Evolutionary conservation across 2,797 vertebrate species (phyloP), one percentile per base, ranked within the genome.

Genomic region (Glossophaga mutica): DNA sequence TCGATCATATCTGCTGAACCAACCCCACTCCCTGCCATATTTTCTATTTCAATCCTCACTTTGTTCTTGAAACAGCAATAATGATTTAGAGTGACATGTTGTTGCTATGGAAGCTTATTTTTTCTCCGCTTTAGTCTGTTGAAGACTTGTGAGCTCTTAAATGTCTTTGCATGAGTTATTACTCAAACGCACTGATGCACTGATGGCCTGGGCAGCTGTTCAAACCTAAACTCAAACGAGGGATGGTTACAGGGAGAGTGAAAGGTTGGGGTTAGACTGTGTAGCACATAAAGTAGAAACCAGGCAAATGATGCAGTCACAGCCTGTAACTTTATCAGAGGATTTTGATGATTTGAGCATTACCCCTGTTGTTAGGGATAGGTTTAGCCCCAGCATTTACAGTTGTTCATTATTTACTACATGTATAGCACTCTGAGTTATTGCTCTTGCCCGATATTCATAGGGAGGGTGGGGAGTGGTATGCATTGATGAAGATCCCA

Each of bases 151-250:
- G 70, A 11, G 12, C 55, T 78, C 92, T 93, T 91, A 22, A 90
- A 81, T 39, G 85, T 84, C 90, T 87, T 73, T 74, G 39, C 37
- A 21, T 0, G 26, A 96, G 96, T 74, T 91, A 97, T 84, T 92
- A 83, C 96, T 93, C 74, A 55, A 10, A 15, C 0, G 32, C 42
- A 65, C 44, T 2, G 19, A 77, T 71, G 90, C 34, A 32, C 94
- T 84, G 74, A 89, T 42, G 94, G 4, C 7, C 94, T 78, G 78
- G 96, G 96, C 74, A 95, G 96, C 95, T 98, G 94, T 97, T 97
- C 94, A 97, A 97, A 96, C 89, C 95, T 94, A 95, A 82, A 90
- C 89, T 90, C 96, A 52, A 95, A 96, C 57, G 85, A 95, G 96
- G 52, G 78, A 10, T 90, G 59, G 59, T 39, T 82, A 84, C n/a